Percentiles rank a stretch among this genome's conserved stretches.
Evolutionary conservation across 64 coral and sea anemone genomes (phyloP).

Genomic region (Montipora foliosa): DNA sequence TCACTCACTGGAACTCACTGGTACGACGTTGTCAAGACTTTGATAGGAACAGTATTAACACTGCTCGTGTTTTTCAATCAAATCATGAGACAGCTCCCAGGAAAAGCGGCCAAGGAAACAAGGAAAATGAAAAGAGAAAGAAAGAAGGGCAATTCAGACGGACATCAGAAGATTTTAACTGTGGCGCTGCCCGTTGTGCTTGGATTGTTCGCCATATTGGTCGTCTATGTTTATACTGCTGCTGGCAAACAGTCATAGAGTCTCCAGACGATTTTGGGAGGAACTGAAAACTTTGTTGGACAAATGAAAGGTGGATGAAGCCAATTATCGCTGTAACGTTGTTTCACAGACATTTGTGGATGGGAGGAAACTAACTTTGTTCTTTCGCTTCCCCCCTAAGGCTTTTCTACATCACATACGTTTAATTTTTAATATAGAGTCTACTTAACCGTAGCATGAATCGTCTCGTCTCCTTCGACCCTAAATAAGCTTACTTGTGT

Average conservation of each 20-base stretch:
- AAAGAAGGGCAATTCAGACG: constrained; percentile 70
- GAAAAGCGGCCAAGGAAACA: constrained; percentile 85
- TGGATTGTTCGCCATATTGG: constrained; percentile 78
- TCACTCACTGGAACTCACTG: too few relatives aligned
- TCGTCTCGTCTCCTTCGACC: neutral
- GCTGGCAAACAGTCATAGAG: constrained; percentile 34
- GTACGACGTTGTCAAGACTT: neutral
- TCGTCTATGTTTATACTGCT: constrained; percentile 79
- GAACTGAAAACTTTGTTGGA: neutral
- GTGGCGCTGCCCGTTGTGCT: constrained; percentile 82
- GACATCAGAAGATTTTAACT: constrained; percentile 78
- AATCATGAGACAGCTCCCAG: constrained; percentile 87
- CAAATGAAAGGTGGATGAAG: constrained; percentile 20
- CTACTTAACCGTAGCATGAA: neutral
- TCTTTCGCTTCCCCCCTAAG: neutral
- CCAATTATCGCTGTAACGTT: neutral
- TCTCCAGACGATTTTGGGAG: neutral
- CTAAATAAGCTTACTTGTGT: too few relatives aligned
- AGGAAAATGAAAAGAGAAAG: constrained; percentile 89
- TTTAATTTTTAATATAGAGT: neutral
- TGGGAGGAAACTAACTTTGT: neutral
- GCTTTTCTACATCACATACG: neutral
- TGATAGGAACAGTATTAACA: neutral
- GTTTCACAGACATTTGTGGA: neutral
- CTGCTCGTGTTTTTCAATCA: neutral